Evolutionary conservation across 2,113 vertebrate species (phyloP), one percentile per base, ranked within the genome.

Genomic region (Lontra canadensis): DNA sequence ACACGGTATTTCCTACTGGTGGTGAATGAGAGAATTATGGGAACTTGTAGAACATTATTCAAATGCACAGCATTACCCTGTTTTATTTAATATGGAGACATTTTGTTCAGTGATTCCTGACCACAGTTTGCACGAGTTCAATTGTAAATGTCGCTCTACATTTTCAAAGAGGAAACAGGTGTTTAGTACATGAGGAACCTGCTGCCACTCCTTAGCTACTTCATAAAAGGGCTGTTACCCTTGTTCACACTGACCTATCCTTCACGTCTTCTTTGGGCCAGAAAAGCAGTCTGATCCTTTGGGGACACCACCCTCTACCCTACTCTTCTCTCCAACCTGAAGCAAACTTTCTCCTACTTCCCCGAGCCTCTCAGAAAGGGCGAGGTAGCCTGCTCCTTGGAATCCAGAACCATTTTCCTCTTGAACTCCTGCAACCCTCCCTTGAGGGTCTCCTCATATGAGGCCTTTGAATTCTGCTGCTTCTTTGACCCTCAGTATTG

Each of bases 331-430:
- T 94, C 90, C 49, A 88, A 67, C 90, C 91, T 52, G 88, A 57
- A 42, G 63, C 63, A 65, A 95, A 97, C 97, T 96, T 96, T 97
- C 69, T 57, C 96, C 96, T 34, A 90, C 52, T 97, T 94, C 59
- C 59, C 63, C 36, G 93, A 18, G 34, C 44, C 57, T 87, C 36
- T 59, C 63, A 0, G 39, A 67, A 84, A 31, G 20, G 21, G 4
- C 26, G 44, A 87, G 49, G 55, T 61, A 85, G 59, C 9, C 81
- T 34, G 80, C 61, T 52, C n/a, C 42, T 86, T 65, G n/a, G 82
- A 86, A 86, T n/a, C 76, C 88, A 67, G 44, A 88, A 29, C 23
- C 47, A 4, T n/a, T 67, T 55, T 42, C 42, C 1, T 17, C 79
- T 61, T 74, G 47, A 87, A 47, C 65, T 49, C 57, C 26, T 3